Percentiles rank a stretch among this genome's conserved stretches.
Conservation (phyloP, 2,888 invertebrate genomes). For the Plebejus melissa region DNA sequence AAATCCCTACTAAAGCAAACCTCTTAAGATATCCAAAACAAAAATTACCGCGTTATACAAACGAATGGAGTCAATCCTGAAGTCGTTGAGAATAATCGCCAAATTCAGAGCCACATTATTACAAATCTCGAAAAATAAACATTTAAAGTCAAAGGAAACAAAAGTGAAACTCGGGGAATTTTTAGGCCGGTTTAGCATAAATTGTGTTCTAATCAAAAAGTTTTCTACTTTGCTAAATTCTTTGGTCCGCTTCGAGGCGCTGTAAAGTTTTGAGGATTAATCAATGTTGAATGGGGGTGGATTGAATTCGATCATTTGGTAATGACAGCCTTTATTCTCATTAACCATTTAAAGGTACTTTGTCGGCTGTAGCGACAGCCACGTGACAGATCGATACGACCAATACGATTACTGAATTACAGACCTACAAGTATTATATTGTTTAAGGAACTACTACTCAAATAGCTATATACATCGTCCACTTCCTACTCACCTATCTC, state of each 20-base stretch:
- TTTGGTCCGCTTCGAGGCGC: slow-evolving; percentile 33
- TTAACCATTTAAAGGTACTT: background rate
- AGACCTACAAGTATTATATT: no score
- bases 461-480: no score
- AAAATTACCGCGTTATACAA: background rate
- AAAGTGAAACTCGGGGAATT: slow-evolving; percentile 20
- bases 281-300: slow-evolving; percentile 43
- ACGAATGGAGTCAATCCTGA: background rate
- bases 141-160: background rate
- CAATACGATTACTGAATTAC: background rate
- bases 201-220: slow-evolving; percentile 41
- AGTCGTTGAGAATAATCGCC: slow-evolving; percentile 7
- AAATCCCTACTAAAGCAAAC: background rate
- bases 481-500: no score
- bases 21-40: background rate
- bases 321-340: background rate
- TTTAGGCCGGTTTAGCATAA: slow-evolving; percentile 30
- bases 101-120: slow-evolving; percentile 12
- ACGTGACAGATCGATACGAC: background rate
- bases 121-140: slow-evolving; percentile 13
- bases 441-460: no score
- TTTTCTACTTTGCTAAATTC: slow-evolving; percentile 33
- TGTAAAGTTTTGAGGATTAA: slow-evolving; percentile 38
- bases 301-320: slow-evolving; percentile 41
- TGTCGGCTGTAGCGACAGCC: background rate